These are phyloP conservation scores for Abscondita cerata DNA, from an alignment of 2,888 invertebrate species.

Conservation along the genomic window DNA sequence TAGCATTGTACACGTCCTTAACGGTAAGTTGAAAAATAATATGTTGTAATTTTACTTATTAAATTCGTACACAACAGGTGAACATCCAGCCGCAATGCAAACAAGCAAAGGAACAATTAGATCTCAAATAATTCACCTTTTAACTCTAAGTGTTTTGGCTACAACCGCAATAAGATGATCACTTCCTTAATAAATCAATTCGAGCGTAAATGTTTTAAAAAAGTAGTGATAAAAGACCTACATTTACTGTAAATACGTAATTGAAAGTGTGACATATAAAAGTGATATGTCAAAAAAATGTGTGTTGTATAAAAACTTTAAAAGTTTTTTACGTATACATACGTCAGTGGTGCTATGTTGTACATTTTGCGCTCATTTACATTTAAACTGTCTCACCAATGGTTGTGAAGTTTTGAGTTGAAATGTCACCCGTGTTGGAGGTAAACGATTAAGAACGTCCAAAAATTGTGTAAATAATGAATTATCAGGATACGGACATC, in stretches of 20 bases:
- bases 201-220: constrained; percentile 21
- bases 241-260: constrained; percentile 31
- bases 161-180: constrained; percentile 54
- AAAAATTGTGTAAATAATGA: constrained; percentile 27
- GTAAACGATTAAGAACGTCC: constrained; percentile 20
- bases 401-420: constrained; percentile 21
- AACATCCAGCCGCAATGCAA: constrained; percentile 88
- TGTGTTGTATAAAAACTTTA: constrained; percentile 17
- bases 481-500: constrained; percentile 16
- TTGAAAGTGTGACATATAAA: background rate
- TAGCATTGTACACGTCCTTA: constrained; percentile 84
- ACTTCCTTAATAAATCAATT: constrained; percentile 39
- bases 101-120: constrained; percentile 64
- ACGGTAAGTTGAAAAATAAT: constrained; percentile 69
- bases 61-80: constrained; percentile 65
- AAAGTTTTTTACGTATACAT: constrained; percentile 14
- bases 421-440: background rate
- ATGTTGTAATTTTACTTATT: constrained; percentile 1
- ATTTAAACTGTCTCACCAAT: constrained; percentile 17
- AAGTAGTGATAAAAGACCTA: constrained; percentile 39
- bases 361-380: constrained; percentile 12
- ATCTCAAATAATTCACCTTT: constrained; percentile 46
- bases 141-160: constrained; percentile 46
- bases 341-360: constrained; percentile 35
- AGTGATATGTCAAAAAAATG: constrained; percentile 23